Conservation (phyloP, 2,888 invertebrate species). For the Orthosia cruda region DNA sequence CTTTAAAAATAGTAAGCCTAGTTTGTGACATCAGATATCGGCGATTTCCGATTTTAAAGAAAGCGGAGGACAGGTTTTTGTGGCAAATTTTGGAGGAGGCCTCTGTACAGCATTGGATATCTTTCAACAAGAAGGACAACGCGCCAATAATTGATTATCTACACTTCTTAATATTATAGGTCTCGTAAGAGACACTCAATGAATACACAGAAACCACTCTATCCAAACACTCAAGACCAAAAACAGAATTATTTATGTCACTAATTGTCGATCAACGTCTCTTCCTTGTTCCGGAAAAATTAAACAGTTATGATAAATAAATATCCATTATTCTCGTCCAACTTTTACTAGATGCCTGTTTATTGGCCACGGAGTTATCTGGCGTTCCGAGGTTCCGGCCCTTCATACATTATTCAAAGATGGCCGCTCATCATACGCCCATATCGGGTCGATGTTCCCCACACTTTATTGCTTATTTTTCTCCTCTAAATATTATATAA, state of each 20-base stretch:
- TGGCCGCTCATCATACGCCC: slow-evolving; percentile 78
- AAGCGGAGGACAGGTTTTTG: neutral
- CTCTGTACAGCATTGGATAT: too few species aligned
- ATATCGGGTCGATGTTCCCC: slow-evolving; percentile 71
- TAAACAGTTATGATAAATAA: slow-evolving; percentile 54
- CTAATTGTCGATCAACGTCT: neutral
- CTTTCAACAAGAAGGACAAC: too few species aligned
- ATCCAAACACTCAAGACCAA: neutral
- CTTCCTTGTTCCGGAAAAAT: slow-evolving; percentile 8
- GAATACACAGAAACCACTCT: neutral
- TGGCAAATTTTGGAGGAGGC: too few species aligned
- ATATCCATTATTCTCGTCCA: slow-evolving; percentile 59
- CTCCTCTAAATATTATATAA: slow-evolving; percentile 73
- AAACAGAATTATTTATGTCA: neutral
- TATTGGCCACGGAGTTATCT: slow-evolving; percentile 68
- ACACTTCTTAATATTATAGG: neutral
- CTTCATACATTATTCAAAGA: slow-evolving; percentile 82
- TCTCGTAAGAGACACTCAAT: neutral
- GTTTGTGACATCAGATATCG: too few species aligned
- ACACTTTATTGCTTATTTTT: slow-evolving; percentile 73
- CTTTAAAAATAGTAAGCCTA: too few species aligned
- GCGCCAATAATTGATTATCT: neutral
- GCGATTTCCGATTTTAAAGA: too few species aligned
- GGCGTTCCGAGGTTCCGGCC: slow-evolving; percentile 64
- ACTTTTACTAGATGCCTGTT: slow-evolving; percentile 66